Evolutionary conservation across 2,888 invertebrate species (phyloP).

Genomic region (Empis livida): DNA sequence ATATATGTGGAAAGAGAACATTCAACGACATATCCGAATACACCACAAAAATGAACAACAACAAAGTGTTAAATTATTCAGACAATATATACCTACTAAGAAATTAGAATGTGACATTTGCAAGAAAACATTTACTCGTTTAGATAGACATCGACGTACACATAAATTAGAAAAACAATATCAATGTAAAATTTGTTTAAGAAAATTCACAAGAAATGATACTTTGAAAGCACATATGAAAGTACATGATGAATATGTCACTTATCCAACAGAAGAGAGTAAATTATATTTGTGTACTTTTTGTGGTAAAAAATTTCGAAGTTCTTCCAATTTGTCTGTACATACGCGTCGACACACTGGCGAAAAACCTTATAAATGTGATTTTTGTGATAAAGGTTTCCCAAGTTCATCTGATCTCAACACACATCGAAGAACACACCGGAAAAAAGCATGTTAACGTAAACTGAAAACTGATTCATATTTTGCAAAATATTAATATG

Average conservation of each 20-base stretch:
- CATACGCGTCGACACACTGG: constrained; percentile 57
- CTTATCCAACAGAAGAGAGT: not conserved
- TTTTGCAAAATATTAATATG: too few species aligned
- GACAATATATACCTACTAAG: constrained; percentile 18
- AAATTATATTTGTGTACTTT: constrained; percentile 41
- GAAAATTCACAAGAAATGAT: constrained; percentile 45
- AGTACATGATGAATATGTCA: constrained; percentile 36
- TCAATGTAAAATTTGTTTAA: constrained; percentile 42
- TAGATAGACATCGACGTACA: constrained; percentile 49
- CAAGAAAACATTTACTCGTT: constrained; percentile 48
- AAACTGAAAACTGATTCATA: too few species aligned
- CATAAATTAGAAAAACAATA: constrained; percentile 43
- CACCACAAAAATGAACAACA: constrained; percentile 16
- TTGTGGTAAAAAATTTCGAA: constrained; percentile 46
- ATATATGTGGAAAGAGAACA: constrained; percentile 32
- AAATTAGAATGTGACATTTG: constrained; percentile 48
- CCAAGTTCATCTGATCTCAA: constrained; percentile 49
- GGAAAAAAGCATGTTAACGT: constrained; percentile 43
- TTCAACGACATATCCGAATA: constrained; percentile 20
- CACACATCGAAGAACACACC: constrained; percentile 46
- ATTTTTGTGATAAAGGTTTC: constrained; percentile 45
- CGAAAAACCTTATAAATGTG: constrained; percentile 50
- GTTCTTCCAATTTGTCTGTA: constrained; percentile 48
- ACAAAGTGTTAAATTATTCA: too few species aligned
- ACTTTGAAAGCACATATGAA: constrained; percentile 45